Evolutionary conservation across 1,140 invertebrate genomes (phyloP).

Genomic region (Ostrea edulis): DNA sequence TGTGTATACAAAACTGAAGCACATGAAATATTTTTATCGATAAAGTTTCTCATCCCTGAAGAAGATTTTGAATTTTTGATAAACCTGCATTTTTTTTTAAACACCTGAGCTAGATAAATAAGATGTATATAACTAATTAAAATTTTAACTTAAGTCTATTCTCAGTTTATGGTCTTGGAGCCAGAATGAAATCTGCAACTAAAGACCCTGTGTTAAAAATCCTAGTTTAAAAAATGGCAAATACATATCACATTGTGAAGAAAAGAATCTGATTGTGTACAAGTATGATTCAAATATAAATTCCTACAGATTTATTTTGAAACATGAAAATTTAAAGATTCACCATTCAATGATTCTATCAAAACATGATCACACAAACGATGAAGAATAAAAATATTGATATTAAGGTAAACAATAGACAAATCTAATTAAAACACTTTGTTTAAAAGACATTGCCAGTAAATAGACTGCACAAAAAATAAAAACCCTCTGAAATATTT

Average conservation of each 20-base stretch:
- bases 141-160: too few species aligned
- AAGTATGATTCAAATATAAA: conserved; percentile 23
- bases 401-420: conserved; percentile 1
- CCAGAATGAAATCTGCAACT: too few species aligned
- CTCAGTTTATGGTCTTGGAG: too few species aligned
- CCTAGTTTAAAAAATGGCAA: too few species aligned
- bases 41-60: too few species aligned
- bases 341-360: neutral
- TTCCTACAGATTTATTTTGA: neutral
- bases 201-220: too few species aligned
- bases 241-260: neutral
- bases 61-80: too few species aligned
- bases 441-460: neutral
- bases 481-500: neutral
- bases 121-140: too few species aligned
- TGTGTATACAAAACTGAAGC: too few species aligned
- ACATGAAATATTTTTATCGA: too few species aligned
- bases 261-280: neutral
- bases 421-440: neutral
- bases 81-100: too few species aligned
- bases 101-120: too few species aligned
- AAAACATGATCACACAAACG: neutral
- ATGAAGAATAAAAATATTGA: neutral
- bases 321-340: conserved; percentile 17
- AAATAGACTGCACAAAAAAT: neutral